Evolutionary conservation across 2,797 vertebrate genomes (phyloP).

Genomic region (Gambelia wislizenii): DNA sequence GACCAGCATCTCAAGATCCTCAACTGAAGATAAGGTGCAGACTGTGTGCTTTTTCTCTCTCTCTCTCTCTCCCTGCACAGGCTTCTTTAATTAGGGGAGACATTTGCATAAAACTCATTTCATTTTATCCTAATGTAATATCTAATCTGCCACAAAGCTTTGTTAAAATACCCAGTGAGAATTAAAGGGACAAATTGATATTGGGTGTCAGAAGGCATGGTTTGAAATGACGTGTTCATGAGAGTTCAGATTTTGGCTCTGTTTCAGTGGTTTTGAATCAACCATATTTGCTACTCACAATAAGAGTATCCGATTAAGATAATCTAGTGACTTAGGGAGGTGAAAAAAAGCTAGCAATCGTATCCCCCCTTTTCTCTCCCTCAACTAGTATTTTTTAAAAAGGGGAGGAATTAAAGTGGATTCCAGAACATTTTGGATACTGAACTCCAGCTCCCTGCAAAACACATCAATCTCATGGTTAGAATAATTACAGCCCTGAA

Average conservation of each 20-base stretch:
- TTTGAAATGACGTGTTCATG: background rate
- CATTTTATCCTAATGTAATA: slow-evolving; percentile 21
- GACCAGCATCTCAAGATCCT: background rate
- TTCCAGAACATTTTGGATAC: slow-evolving; percentile 54
- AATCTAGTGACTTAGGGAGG: slow-evolving; percentile 34
- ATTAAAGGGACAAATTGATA: slow-evolving; percentile 29
- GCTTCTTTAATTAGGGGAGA: slow-evolving; percentile 9
- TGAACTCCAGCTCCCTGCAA: slow-evolving; percentile 47
- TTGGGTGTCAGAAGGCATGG: background rate
- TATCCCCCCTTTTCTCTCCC: slow-evolving; percentile 20
- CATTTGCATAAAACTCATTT: slow-evolving; percentile 13
- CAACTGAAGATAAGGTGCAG: background rate
- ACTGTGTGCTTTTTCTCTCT: background rate
- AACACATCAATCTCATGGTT: slow-evolving; percentile 54
- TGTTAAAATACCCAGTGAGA: slow-evolving; percentile 8
- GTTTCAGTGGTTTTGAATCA: slow-evolving; percentile 19
- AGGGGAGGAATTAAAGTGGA: slow-evolving; percentile 20
- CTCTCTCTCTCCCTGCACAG: background rate
- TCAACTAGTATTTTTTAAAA: background rate
- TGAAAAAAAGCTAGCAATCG: slow-evolving; percentile 42
- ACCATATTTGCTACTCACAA: slow-evolving; percentile 33
- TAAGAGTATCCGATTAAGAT: slow-evolving; percentile 49
- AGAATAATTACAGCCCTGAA: slow-evolving; percentile 53
- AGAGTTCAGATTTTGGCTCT: slow-evolving; percentile 8
- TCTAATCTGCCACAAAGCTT: slow-evolving; percentile 30